A percentile compares a stretch with the other conserved stretches of the same genome.
phyloP scores from a whole-genome alignment of 2,113 vertebrate genomes.

The Beaufortia kweichowensis region DNA sequence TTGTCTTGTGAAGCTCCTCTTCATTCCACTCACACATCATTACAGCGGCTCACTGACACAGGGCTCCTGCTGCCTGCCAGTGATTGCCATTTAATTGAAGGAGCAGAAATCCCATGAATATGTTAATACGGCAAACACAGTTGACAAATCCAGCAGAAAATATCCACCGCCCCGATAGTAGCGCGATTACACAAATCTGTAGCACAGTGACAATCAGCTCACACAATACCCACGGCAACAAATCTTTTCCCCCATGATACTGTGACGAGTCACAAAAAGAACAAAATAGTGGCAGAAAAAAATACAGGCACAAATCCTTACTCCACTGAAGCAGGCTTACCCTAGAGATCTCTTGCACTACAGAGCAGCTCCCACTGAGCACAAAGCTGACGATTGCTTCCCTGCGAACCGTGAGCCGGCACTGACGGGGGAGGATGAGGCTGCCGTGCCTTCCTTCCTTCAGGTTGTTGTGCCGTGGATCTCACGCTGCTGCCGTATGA shows the following conservation, averaged over 20 bases:
- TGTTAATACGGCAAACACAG: constrained; percentile 51
- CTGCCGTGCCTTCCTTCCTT: constrained; percentile 39
- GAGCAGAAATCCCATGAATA: constrained; percentile 55
- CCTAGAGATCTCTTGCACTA: constrained; percentile 77
- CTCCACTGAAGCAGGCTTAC: constrained; percentile 76
- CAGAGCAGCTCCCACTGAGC: constrained; percentile 76
- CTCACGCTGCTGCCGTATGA: neutral
- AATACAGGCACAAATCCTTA: constrained; percentile 63
- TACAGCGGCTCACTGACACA: constrained; percentile 33
- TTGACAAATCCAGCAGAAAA: constrained; percentile 50
- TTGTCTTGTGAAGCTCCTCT: constrained; percentile 26
- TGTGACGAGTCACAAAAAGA: constrained; percentile 54
- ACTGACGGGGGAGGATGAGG: constrained; percentile 20
- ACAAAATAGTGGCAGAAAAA: constrained; percentile 46
- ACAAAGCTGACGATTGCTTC: constrained; percentile 63
- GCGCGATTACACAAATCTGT: constrained; percentile 55
- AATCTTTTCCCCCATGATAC: constrained; percentile 30
- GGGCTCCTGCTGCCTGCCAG: constrained; percentile 36
- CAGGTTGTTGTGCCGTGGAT: constrained; percentile 5
- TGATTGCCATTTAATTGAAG: constrained; percentile 52
- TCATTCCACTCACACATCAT: constrained; percentile 47
- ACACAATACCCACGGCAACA: constrained; percentile 42
- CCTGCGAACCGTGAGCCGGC: constrained; percentile 24
- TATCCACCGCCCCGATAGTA: constrained; percentile 44
- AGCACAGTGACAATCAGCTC: constrained; percentile 42